phyloP scores from a whole-genome alignment of 1,140 invertebrate species.

The Philopotamus ludificatus region DNA sequence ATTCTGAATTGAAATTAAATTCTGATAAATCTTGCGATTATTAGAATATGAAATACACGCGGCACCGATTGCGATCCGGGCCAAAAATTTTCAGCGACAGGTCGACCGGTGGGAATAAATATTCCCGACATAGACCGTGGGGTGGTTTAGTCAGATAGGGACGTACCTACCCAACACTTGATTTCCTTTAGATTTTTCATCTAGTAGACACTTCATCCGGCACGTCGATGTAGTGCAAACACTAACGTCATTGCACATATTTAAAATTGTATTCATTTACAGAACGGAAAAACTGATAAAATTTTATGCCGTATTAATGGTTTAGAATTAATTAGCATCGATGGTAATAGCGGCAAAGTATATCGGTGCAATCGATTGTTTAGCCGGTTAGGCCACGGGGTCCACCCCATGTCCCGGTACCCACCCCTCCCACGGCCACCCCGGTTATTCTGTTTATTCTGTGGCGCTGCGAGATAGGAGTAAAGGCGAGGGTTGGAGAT shows the following conservation, averaged over 20 bases:
- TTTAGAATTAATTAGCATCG: too few species aligned
- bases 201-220: conserved; percentile 5
- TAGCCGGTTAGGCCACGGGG: conserved; percentile 16
- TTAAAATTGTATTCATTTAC: too few species aligned
- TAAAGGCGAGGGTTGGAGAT: conserved; percentile 24
- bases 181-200: conserved; percentile 40
- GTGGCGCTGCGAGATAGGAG: conserved; percentile 25
- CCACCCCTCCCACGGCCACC: background rate
- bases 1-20: background rate
- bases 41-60: background rate
- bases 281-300: too few species aligned
- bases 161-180: conserved; percentile 33
- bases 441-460: conserved; percentile 32
- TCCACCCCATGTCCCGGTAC: background rate
- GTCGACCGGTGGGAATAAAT: conserved; percentile 19
- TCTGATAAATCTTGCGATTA: background rate
- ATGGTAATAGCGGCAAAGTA: too few species aligned
- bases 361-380: conserved; percentile 8
- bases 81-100: conserved; percentile 9
- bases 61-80: background rate
- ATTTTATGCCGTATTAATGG: too few species aligned
- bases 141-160: conserved; percentile 9
- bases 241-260: too few species aligned
- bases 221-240: background rate
- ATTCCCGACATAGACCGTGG: conserved; percentile 17